Evolutionary conservation across 2,888 invertebrate genomes (phyloP).

Genomic region (Drosophila robusta): DNA sequence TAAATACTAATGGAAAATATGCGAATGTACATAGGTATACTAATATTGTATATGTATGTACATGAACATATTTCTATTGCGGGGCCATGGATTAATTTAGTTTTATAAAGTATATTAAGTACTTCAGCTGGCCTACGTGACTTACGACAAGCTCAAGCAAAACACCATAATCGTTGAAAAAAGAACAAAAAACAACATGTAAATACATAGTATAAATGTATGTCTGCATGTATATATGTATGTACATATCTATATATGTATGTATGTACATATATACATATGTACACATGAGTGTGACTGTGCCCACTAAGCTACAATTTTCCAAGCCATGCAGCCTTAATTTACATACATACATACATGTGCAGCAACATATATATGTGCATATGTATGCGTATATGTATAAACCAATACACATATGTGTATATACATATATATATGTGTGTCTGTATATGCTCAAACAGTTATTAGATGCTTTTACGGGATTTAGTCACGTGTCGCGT

Average conservation of each 20-base stretch:
- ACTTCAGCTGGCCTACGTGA: slow-evolving; percentile 45
- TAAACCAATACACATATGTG: too few species aligned
- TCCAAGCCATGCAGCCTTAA: not conserved
- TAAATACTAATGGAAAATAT: not conserved
- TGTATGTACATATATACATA: too few species aligned
- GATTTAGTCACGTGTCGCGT: slow-evolving; percentile 3
- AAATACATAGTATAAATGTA: not conserved
- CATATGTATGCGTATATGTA: too few species aligned
- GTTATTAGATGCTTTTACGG: slow-evolving; percentile 5
- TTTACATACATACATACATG: not conserved
- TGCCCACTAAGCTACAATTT: not conserved
- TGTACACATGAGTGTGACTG: not conserved
- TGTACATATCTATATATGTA: not conserved
- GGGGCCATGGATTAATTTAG: not conserved
- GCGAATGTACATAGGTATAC: not conserved
- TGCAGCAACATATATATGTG: too few species aligned
- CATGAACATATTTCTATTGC: not conserved
- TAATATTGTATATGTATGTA: not conserved
- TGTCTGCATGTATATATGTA: not conserved
- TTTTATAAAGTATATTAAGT: not conserved
- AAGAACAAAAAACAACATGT: slow-evolving; percentile 1
- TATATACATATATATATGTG: not conserved
- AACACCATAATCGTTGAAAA: slow-evolving; percentile 10
- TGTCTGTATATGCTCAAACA: not conserved
- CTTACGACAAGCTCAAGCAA: slow-evolving; percentile 16